Evolutionary conservation across 2,888 invertebrate genomes (phyloP), one percentile per base, ranked within the genome.

Genomic region (Ornithoptera alexandrae): DNA sequence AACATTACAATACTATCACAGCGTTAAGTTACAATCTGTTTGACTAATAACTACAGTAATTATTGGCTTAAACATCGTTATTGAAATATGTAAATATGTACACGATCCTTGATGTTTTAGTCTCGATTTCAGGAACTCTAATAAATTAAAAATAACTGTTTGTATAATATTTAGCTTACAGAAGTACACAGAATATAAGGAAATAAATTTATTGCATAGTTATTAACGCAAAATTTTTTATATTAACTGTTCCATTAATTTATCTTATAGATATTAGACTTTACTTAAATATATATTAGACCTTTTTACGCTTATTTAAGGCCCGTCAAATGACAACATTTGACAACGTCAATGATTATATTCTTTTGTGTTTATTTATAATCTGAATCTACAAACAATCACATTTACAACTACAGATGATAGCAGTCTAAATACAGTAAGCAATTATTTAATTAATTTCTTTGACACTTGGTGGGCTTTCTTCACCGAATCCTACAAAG

Each of bases 131-230:
- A 15, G 12, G 46, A 46, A 15, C 10, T 10, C 4, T 46, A 76
- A 77, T 74, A 69, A 69, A 71, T 24, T 56, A 17, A 42, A 61
- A 46, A 2, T 22, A 22, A 15, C 22, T 20, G 20, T 24, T 24
- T 58, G 12, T 22, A 58, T 12, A 58, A 58, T 15, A 24, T 22
- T 22, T 22, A 58, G 4, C 58, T 7, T 56, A 56, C 22, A 8
- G 57, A 39, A 39, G 1, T 39, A 10, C 10, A 46, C 15, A 46
- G 15, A 46, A 46, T 12, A 46, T 15, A 46, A 12, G 15, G 15
- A 46, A 46, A 46, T 46, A 46, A 15, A 1, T 46, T 12, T 15
- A 46, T 15, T 46, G 12, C 15, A 46, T 4, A 46, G 46, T 12
- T 46, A 46, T 46, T 46, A 46, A 46, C 7, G 15, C 15, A 12